Base-by-base conservation (phyloP, 37 sponge, comb jelly and placozoan genomes). In the Ianthella basta region DNA sequence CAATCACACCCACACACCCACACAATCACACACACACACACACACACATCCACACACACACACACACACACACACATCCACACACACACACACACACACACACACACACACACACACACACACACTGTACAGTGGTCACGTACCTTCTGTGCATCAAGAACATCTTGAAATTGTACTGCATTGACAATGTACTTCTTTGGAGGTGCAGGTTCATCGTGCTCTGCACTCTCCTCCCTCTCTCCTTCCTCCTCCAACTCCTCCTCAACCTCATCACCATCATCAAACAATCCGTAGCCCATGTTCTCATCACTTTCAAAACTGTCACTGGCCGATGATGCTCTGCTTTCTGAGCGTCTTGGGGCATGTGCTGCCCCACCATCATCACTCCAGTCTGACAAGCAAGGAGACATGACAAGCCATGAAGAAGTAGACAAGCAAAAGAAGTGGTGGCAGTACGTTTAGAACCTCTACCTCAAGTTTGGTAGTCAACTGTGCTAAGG, bases 301-400 rank as follows among this genome's bases (percentile, higher is more conserved):
- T 86, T 66, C 57, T 86, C 80, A 33, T 86, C 86, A 39, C 60
- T 74, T 0, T 75, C 78, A 64, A 55, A 21, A 57, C 40, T 74
- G 35, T 38, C 0, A 37, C 77, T 75, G 16, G 53, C 40, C 21
- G 3, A 23, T 44, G 68, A 16, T 29, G 29, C 33, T 2, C 54
- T 57, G 56, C 30, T 32, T 4, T 32, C 23, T 41, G 30, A 15
- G 16, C 18, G 18, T 57, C 18, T 57, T 20, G 59, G 59, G 18
- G 18, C 18, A 57, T 15, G 18, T 57, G 15, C 59, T 20, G 59
- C 15, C 15, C 15, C 15, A 57, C 18, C 15, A 57, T 57, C 59
- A 57, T 57, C 15, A 57, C 15, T 18, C 59, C 59, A 18, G 50
- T 44, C 6, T 44, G 50, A 44, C 50, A 44, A 44, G 50, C 3